These are phyloP conservation scores for Eurosta solidaginis DNA, from an alignment of 1,140 invertebrate species.

Conservation along the genomic window DNA sequence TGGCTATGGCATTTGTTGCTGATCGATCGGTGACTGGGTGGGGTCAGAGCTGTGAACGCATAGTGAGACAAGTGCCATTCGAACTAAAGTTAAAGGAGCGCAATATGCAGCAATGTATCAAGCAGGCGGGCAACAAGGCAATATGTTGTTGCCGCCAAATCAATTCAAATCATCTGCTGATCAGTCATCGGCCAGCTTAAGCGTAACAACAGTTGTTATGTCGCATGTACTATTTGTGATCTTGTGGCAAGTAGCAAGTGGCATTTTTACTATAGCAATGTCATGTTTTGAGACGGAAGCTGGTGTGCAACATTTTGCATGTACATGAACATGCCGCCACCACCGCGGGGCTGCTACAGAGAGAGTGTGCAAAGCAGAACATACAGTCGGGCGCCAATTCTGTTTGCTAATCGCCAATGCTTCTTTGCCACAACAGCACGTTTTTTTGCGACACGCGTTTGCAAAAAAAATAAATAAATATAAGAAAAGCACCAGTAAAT, in stretches of 20 bases:
- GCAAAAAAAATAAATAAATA: neutral
- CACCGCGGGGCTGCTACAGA: too few relatives aligned
- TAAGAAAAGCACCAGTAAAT: neutral
- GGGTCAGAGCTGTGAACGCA: neutral
- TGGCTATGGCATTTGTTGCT: neutral
- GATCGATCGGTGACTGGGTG: neutral
- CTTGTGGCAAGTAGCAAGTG: conserved; percentile 13
- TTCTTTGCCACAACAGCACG: neutral
- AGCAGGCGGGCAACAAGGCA: neutral
- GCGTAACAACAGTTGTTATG: neutral
- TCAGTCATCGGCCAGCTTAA: conserved; percentile 7
- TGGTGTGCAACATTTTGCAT: neutral
- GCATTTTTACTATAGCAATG: conserved; percentile 8
- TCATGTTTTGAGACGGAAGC: conserved; percentile 22
- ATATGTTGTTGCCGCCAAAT: conserved; percentile 9
- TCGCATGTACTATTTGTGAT: neutral
- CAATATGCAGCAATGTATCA: too few relatives aligned
- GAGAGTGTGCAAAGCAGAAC: too few relatives aligned
- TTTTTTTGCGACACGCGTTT: neutral
- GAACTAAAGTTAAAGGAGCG: too few relatives aligned
- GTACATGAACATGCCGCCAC: neutral
- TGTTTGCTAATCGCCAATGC: conserved; percentile 6
- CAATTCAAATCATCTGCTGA: conserved; percentile 26
- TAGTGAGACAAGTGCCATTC: neutral
- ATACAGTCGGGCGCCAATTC: neutral